A percentile compares a stretch with the other conserved stretches of the same genome.
Conservation (phyloP, 2,113 vertebrate species). For the Poeciliopsis turrubarensis region DNA sequence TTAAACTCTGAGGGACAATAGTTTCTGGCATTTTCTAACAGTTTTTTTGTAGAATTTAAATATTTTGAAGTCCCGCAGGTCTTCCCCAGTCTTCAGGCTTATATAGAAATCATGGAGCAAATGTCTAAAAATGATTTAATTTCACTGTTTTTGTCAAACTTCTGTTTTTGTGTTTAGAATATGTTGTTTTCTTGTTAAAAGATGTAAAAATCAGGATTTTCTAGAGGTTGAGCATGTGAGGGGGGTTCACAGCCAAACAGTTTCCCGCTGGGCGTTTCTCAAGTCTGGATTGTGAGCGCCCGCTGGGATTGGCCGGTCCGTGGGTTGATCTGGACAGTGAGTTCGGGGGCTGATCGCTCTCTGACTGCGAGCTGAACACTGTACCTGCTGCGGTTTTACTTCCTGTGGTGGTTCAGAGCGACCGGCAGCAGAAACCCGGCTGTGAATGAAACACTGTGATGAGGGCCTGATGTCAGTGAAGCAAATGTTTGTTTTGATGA, state of each 20-base stretch:
- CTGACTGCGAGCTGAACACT: constrained; percentile 64
- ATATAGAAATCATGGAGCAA: neutral
- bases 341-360: neutral
- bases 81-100: no score
- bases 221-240: neutral
- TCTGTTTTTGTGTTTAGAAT: neutral
- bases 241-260: neutral
- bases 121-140: neutral
- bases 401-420: constrained; percentile 21
- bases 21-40: neutral
- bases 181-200: neutral
- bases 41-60: neutral
- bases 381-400: constrained; percentile 52
- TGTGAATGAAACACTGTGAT: constrained; percentile 63
- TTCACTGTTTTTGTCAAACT: neutral
- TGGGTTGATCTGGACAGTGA: neutral
- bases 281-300: neutral
- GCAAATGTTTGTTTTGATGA: constrained; percentile 73
- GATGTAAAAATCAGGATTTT: neutral
- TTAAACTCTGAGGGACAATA: neutral
- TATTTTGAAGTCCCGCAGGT: no score
- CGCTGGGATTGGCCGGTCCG: neutral
- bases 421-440: constrained; percentile 25
- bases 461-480: constrained; percentile 33
- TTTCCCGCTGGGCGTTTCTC: neutral